phyloP scores from a whole-genome alignment of 2,888 invertebrate species.

The Sipha maydis region DNA sequence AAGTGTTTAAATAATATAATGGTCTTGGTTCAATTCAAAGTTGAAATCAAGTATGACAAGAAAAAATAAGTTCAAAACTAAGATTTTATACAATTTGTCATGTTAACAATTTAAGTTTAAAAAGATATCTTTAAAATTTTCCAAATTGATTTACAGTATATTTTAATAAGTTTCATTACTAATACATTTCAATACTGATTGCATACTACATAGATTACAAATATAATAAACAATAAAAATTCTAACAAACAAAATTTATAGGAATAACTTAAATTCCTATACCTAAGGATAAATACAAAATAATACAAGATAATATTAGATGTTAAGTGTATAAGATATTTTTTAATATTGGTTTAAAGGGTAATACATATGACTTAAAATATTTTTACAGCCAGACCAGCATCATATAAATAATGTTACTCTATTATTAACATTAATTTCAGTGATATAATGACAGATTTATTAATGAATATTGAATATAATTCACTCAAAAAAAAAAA shows the following conservation, averaged over 20 bases:
- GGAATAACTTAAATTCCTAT: constrained; percentile 39
- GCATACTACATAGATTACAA: constrained; percentile 30
- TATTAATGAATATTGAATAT: constrained; percentile 43
- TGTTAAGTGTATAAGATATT: constrained; percentile 44
- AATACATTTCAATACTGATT: constrained; percentile 41
- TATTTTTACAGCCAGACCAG: constrained; percentile 33
- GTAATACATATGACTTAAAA: constrained; percentile 45
- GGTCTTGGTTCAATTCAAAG: background rate
- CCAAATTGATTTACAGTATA: background rate
- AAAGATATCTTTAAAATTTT: background rate
- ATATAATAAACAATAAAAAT: constrained; percentile 39
- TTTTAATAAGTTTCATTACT: background rate
- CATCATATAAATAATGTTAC: constrained; percentile 20
- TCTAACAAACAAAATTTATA: constrained; percentile 45
- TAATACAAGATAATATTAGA: constrained; percentile 19
- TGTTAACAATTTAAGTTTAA: background rate
- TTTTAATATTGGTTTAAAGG: constrained; percentile 14
- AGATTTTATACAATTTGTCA: background rate
- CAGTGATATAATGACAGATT: constrained; percentile 3
- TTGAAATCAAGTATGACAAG: background rate
- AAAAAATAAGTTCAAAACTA: background rate
- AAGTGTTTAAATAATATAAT: background rate
- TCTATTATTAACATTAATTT: constrained; percentile 29
- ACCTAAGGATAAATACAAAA: constrained; percentile 31
- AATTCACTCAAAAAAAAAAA: constrained; percentile 52